Evolutionary conservation across 2,888 invertebrate species (phyloP).

Genomic region (Saturnia japonica): DNA sequence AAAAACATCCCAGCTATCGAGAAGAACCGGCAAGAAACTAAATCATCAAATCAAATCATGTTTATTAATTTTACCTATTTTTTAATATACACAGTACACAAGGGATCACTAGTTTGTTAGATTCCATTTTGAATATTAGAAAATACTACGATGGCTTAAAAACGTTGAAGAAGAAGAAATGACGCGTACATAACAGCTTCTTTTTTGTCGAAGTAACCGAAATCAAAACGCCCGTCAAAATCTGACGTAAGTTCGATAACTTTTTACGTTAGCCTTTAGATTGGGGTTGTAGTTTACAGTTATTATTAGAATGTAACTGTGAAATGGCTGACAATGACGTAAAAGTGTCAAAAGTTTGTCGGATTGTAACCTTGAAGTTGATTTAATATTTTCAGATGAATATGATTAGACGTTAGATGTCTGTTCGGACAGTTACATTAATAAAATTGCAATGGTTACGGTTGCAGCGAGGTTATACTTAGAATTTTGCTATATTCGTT

Average conservation of each 20-base stretch:
- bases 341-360: conserved; percentile 9
- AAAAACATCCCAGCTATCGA: no score
- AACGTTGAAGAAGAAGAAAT: background rate
- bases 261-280: conserved; percentile 1
- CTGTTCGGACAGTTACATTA: background rate
- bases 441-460: background rate
- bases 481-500: background rate
- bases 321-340: conserved; percentile 8
- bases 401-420: background rate
- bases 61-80: no score
- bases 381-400: background rate
- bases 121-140: no score
- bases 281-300: conserved; percentile 2
- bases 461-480: background rate
- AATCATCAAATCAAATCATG: no score
- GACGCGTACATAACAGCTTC: background rate
- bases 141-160: no score
- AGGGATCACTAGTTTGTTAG: no score
- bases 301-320: background rate
- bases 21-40: no score
- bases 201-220: background rate
- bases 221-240: background rate
- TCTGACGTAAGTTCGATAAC: conserved; percentile 8
- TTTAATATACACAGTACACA: no score
- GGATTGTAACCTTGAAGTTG: conserved; percentile 2